Conservation (phyloP, 1,140 invertebrate species). For the Pogonomyrmex californicus region DNA sequence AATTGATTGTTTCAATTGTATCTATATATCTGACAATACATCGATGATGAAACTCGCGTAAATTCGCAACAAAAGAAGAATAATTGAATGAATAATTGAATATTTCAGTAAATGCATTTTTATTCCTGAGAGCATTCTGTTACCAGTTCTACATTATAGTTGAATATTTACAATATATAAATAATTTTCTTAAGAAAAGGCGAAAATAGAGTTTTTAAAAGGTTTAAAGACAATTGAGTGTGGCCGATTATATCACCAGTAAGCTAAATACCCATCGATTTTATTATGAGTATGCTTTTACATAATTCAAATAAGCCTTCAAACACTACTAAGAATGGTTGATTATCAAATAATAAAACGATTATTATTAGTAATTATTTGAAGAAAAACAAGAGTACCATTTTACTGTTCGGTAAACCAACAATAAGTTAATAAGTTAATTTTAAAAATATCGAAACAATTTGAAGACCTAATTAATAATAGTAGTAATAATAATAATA, state of each 20-base stretch:
- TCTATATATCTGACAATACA: constrained; percentile 28
- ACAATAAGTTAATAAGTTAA: background rate
- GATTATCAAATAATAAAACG: background rate
- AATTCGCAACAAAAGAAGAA: background rate
- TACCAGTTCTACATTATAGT: background rate
- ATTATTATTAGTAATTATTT: background rate
- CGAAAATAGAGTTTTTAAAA: background rate
- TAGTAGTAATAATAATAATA: constrained; percentile 15
- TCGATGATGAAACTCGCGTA: background rate
- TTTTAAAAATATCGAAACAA: constrained; percentile 20
- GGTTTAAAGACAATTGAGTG: constrained; percentile 26
- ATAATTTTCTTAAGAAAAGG: background rate
- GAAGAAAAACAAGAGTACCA: background rate
- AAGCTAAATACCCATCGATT: background rate
- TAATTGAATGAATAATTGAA: background rate
- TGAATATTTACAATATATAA: constrained; percentile 3
- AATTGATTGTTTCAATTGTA: background rate
- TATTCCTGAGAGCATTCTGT: background rate
- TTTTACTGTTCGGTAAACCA: background rate
- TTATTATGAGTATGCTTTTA: background rate
- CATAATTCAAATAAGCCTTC: background rate
- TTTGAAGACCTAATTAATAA: constrained; percentile 36
- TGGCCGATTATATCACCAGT: background rate
- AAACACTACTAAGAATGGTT: background rate
- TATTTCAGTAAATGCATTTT: constrained; percentile 12